Evolutionary conservation across 2,888 invertebrate genomes (phyloP).

Genomic region (Chrysina gloriosa): DNA sequence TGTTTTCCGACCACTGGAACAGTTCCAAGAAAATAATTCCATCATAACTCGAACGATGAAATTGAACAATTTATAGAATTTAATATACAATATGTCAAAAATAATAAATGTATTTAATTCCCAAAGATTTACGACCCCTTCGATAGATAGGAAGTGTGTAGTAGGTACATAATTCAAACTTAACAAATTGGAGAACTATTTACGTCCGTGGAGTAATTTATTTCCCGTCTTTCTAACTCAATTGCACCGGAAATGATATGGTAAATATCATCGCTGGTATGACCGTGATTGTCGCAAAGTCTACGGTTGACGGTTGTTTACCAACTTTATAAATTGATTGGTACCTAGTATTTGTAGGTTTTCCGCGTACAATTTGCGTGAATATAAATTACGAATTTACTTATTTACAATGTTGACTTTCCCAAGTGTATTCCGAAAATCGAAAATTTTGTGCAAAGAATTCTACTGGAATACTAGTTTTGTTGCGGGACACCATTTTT

Average conservation of each 20-base stretch:
- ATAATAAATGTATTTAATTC: constrained; percentile 24
- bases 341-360: no score
- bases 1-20: constrained; percentile 18
- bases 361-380: no score
- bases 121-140: background rate
- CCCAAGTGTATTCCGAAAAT: no score
- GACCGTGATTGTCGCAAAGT: no score
- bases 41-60: constrained; percentile 42
- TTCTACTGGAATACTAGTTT: no score
- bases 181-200: background rate
- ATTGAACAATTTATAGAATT: constrained; percentile 36
- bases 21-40: constrained; percentile 40
- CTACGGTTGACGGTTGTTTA: no score
- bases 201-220: background rate
- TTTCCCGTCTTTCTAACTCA: background rate
- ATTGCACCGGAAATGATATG: background rate
- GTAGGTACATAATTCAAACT: background rate
- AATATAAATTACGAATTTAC: no score
- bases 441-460: no score
- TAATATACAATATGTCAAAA: constrained; percentile 25
- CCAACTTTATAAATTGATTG: no score
- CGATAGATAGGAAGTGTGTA: background rate
- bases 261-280: no score
- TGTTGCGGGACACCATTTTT: no score
- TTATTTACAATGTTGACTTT: no score